Evolutionary conservation across 2,113 vertebrate genomes (phyloP).

Genomic region (Genyomyrus donnyi): DNA sequence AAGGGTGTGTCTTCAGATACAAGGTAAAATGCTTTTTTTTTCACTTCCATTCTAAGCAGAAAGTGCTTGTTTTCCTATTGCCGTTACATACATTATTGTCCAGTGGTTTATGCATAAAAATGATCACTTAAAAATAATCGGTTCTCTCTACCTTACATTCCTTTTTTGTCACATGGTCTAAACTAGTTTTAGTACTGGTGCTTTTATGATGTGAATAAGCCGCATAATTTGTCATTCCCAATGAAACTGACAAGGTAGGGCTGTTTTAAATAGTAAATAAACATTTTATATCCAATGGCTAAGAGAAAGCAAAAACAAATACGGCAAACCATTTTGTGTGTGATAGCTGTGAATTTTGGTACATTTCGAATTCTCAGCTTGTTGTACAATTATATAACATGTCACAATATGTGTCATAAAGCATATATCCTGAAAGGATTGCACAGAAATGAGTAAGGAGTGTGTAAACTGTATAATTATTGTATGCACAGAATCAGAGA

Average conservation of each 20-base stretch:
- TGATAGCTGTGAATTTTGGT: neutral
- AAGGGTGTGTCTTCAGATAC: slow-evolving; percentile 87
- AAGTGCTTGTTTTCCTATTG: neutral
- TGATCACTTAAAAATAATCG: neutral
- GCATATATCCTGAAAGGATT: neutral
- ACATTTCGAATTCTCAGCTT: neutral
- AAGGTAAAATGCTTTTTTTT: slow-evolving; percentile 64
- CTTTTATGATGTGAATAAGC: neutral
- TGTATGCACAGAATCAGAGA: neutral
- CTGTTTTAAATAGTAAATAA: neutral
- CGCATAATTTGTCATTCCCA: neutral
- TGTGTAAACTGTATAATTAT: neutral
- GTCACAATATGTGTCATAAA: neutral
- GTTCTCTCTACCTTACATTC: neutral
- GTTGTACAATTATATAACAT: neutral
- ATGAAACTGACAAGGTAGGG: neutral
- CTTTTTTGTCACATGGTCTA: neutral
- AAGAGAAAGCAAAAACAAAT: neutral
- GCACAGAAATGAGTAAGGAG: neutral
- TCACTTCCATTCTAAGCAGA: neutral
- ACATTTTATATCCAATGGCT: neutral
- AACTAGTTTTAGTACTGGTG: neutral
- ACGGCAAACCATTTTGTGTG: neutral
- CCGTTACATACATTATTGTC: neutral
- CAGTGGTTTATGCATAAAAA: neutral